Evolutionary conservation across 2,113 vertebrate species (phyloP).

Genomic region (Anolis sagrei): DNA sequence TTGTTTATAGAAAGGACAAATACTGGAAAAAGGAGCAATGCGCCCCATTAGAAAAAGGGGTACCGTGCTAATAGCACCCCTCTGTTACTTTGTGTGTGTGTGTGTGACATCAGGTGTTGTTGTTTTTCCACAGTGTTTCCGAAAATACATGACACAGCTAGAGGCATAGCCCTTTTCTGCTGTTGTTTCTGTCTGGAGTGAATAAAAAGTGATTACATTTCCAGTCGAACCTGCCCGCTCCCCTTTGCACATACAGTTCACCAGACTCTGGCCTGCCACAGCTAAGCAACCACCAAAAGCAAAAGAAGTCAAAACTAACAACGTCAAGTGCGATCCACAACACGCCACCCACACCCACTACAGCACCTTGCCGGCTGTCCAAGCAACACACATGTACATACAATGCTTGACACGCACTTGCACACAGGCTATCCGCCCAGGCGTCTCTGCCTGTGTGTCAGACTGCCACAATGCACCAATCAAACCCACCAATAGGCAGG

Average conservation of each 20-base stretch:
- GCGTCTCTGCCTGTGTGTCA: conserved; percentile 1
- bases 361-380: conserved; percentile 24
- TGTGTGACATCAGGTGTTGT: conserved; percentile 56
- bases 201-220: neutral
- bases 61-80: conserved; percentile 19
- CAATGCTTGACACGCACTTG: neutral
- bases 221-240: neutral
- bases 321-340: conserved; percentile 53
- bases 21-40: conserved; percentile 44
- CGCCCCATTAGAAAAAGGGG: conserved; percentile 62
- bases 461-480: neutral
- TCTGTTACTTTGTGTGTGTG: conserved; percentile 32
- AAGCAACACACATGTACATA: conserved; percentile 5
- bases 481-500: neutral
- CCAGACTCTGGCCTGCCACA: conserved; percentile 20
- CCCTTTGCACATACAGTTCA: neutral
- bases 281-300: conserved; percentile 25
- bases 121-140: conserved; percentile 57
- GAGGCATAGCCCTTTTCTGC: conserved; percentile 34
- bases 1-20: conserved; percentile 64
- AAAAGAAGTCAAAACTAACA: conserved; percentile 55
- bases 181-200: neutral
- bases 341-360: conserved; percentile 42
- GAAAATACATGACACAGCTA: conserved; percentile 23
- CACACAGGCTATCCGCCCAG: neutral